Evolutionary conservation across 2,888 invertebrate species (phyloP).

Genomic region (Mesorhabditis belari): DNA sequence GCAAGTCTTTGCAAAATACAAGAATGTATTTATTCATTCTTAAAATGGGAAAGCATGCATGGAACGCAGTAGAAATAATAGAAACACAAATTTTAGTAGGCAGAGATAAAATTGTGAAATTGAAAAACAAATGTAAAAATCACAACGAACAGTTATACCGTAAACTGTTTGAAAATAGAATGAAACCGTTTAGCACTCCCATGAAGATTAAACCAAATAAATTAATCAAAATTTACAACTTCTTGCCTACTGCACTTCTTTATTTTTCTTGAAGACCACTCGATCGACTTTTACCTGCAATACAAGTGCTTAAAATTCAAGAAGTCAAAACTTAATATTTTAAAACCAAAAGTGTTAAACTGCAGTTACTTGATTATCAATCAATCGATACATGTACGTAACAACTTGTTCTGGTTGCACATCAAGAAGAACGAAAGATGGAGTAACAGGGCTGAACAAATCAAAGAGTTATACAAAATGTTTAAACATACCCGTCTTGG

Average conservation of each 20-base stretch:
- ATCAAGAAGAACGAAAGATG: conserved; percentile 97
- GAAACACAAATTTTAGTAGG: too few relatives aligned
- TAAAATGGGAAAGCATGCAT: too few relatives aligned
- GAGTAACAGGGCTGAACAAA: conserved; percentile 67
- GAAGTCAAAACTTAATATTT: background rate
- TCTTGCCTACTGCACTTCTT: background rate
- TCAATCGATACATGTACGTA: conserved; percentile 93
- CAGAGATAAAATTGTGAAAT: too few relatives aligned
- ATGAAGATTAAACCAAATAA: too few relatives aligned
- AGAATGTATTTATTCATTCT: too few relatives aligned
- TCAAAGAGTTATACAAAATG: conserved; percentile 1
- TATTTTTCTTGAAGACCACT: conserved; percentile 33
- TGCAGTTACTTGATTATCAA: conserved; percentile 79
- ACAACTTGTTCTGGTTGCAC: conserved; percentile 95
- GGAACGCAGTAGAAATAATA: too few relatives aligned
- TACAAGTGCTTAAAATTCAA: background rate
- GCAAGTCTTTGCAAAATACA: too few relatives aligned
- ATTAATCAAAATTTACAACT: too few relatives aligned
- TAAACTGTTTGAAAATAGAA: too few relatives aligned
- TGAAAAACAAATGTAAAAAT: too few relatives aligned
- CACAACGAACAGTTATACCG: too few relatives aligned
- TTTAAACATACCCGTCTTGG: conserved; percentile 17
- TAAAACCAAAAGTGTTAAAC: background rate
- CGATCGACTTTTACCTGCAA: conserved; percentile 80
- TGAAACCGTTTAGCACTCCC: too few relatives aligned